Base-by-base conservation (phyloP, 2,797 vertebrate species). In the Anomalospiza imberbis region DNA sequence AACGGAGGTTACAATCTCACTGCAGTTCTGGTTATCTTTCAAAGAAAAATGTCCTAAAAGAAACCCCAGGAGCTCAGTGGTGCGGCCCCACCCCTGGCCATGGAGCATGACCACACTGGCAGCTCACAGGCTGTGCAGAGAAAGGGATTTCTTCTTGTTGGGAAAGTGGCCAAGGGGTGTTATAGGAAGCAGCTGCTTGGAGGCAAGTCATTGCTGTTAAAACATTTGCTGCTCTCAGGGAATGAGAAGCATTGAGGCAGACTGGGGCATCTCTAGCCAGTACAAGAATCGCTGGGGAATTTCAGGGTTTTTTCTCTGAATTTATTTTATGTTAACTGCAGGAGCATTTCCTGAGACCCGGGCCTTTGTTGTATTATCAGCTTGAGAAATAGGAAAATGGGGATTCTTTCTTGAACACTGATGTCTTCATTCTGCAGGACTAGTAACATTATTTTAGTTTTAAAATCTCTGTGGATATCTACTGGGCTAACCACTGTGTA, bases 21-120 rank as follows among this genome's bases (percentile, higher is more conserved):
- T 60, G 7, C 36, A 38, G 4, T 2, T 19, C 92, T 88, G 91
- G 58, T 95, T 92, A 93, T 95, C 94, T 94, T 85, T 78, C 89
- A 92, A 93, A 95, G 93, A 6, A 93, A 91, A 83, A 73, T 3
- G 88, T 86, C 91, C 90, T 82, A 13, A 93, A 93, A 96, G 88
- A 91, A 94, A 94, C 40, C 89, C 77, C 55, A 34, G 7, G 79
- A 88, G 48, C 70, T 81, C 29, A 0, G 73, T 11, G 79, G 58
- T 54, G 66, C 86, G 79, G n/a, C 74, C 83, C 77, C 72, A 85
- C 60, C 53, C 82, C 21, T 8, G 13, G 61, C 81, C 58, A n/a
- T 0, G 1, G 66, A 94, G 66, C 83, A n/a, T 2, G 60, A 42
- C 63, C 91, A 55, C 65, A 11, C 74, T 34, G 57, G 67, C 88